A percentile compares a stretch with the other conserved stretches of the same genome.
Evolutionary conservation across 2,113 vertebrate species (phyloP).

Genomic region (Tragulus kanchil): DNA sequence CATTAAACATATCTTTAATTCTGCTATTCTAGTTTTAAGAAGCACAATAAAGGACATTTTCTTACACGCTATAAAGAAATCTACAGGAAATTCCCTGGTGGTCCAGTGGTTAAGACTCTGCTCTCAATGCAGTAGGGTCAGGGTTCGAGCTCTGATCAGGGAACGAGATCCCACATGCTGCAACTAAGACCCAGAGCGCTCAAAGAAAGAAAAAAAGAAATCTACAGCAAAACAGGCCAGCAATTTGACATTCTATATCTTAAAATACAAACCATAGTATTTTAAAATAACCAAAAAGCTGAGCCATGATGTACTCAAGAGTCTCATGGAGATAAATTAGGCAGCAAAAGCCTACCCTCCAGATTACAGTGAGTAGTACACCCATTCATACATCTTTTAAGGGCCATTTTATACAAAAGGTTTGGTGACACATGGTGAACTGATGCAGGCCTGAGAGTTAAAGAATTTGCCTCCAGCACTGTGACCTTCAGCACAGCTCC

Average conservation of each 20-base stretch:
- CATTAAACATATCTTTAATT: neutral
- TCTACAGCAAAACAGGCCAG: neutral
- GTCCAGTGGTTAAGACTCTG: neutral
- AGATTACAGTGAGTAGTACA: neutral
- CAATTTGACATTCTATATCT: neutral
- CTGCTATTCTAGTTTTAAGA: neutral
- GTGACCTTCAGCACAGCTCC: neutral
- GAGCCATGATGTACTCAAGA: neutral
- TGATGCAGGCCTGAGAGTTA: neutral
- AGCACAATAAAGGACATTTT: neutral
- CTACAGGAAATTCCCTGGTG: neutral
- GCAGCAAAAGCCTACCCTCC: neutral
- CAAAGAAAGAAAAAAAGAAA: neutral
- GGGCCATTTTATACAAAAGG: neutral
- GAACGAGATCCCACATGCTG: too few species aligned
- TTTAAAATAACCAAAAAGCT: slow-evolving; percentile 44
- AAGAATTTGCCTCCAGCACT: neutral
- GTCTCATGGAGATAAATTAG: slow-evolving; percentile 14
- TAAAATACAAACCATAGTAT: slow-evolving; percentile 25
- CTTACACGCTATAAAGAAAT: neutral
- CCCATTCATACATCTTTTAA: slow-evolving; percentile 5
- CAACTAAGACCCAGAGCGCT: too few species aligned
- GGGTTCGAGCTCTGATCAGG: neutral
- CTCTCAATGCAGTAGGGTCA: neutral
- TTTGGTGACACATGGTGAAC: too few species aligned